These are phyloP conservation scores for Eilema caniola DNA, from an alignment of 2,888 invertebrate genomes.

Conservation along the genomic window DNA sequence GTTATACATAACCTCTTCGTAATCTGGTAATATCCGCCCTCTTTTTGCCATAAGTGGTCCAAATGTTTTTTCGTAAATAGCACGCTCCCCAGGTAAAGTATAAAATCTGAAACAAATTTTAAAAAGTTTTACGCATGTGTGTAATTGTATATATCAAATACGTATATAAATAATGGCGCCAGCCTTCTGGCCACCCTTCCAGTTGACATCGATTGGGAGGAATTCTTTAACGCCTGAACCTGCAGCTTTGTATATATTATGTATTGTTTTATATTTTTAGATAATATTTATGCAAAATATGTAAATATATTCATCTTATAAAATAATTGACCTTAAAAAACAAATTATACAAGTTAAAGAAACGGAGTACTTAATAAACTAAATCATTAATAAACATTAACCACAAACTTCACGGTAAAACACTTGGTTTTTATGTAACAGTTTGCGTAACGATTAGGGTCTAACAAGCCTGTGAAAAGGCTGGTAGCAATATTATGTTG, in stretches of 20 bases:
- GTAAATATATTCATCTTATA: too few species aligned
- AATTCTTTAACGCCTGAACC: too few species aligned
- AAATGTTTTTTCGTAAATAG: constrained; percentile 53
- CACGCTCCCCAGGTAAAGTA: constrained; percentile 33
- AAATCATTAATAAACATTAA: not conserved
- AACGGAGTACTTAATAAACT: too few species aligned
- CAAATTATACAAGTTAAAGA: not conserved
- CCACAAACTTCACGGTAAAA: not conserved
- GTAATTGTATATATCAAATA: too few species aligned
- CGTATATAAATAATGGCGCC: too few species aligned
- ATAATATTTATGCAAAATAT: too few species aligned
- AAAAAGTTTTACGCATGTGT: not conserved
- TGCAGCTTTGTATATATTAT: too few species aligned
- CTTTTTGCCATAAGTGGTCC: constrained; percentile 51
- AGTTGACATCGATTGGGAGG: too few species aligned
- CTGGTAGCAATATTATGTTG: not conserved
- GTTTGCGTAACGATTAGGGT: not conserved
- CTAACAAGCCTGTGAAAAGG: not conserved
- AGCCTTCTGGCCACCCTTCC: too few species aligned
- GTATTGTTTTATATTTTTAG: too few species aligned
- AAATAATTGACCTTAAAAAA: too few species aligned
- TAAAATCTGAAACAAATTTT: constrained; percentile 32
- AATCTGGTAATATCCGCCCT: constrained; percentile 54
- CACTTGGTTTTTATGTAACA: not conserved
- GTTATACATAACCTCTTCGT: constrained; percentile 59